phyloP scores from a whole-genome alignment of 1,140 invertebrate genomes.

The Drosophila bocki region DNA sequence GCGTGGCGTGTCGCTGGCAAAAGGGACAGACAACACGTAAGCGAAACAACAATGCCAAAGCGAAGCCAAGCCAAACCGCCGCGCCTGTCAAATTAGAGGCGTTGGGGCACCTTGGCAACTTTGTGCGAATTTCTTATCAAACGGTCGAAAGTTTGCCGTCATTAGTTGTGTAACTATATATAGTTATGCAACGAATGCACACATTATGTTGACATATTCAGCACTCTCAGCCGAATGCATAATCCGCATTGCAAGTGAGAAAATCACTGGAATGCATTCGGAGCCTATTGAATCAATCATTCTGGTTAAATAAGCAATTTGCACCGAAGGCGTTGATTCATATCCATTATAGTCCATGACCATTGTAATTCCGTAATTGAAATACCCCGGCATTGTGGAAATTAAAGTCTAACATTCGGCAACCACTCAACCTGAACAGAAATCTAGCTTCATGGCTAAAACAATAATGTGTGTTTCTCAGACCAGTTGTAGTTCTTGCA shows the following conservation, averaged over 20 bases:
- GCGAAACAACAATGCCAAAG: constrained; percentile 73
- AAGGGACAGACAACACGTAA: constrained; percentile 76
- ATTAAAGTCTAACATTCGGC: constrained; percentile 44
- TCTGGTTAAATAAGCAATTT: constrained; percentile 50
- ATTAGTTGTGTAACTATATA: constrained; percentile 10
- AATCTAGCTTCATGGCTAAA: constrained; percentile 46
- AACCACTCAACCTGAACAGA: constrained; percentile 19
- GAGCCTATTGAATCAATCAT: constrained; percentile 63
- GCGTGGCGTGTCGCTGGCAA: constrained; percentile 52
- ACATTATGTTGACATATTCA: constrained; percentile 20
- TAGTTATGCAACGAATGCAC: constrained; percentile 1
- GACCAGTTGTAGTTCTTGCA: constrained; percentile 9
- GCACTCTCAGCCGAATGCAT: constrained; percentile 21
- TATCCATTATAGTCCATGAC: constrained; percentile 7
- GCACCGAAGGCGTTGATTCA: constrained; percentile 49
- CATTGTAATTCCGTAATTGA: constrained; percentile 53
- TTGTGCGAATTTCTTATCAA: constrained; percentile 42
- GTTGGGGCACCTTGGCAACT: constrained; percentile 48
- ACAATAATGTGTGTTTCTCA: constrained; percentile 32
- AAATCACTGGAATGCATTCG: constrained; percentile 29
- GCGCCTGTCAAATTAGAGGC: constrained; percentile 81
- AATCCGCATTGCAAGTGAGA: constrained; percentile 38
- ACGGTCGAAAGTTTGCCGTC: constrained; percentile 1
- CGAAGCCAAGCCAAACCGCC: constrained; percentile 35
- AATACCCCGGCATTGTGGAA: constrained; percentile 52